phyloP scores from a whole-genome alignment of 2,797 vertebrate species.

The Parambassis ranga region DNA sequence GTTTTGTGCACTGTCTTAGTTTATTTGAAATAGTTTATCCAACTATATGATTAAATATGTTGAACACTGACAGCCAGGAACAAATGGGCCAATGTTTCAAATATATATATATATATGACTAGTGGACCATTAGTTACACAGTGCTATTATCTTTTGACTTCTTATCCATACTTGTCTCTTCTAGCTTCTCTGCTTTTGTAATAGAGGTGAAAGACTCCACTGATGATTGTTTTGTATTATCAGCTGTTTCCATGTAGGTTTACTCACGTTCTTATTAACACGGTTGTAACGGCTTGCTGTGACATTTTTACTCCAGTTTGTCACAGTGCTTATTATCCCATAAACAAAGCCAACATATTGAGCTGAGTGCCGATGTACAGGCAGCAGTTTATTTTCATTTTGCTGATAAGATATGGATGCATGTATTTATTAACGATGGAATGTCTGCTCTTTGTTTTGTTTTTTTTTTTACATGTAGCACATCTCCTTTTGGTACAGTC shows the following conservation, averaged over 20 bases:
- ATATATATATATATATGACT: constrained; percentile 20
- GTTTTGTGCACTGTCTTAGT: constrained; percentile 67
- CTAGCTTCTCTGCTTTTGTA: constrained; percentile 50
- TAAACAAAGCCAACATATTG: constrained; percentile 25
- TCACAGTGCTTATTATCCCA: constrained; percentile 20
- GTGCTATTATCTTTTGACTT: neutral
- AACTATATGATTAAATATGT: constrained; percentile 33
- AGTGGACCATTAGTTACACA: constrained; percentile 64
- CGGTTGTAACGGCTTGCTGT: constrained; percentile 48
- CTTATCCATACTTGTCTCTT: too few species aligned
- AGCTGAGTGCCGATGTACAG: constrained; percentile 33
- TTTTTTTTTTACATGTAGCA: constrained; percentile 45
- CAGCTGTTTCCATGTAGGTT: constrained; percentile 46
- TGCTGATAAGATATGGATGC: constrained; percentile 60
- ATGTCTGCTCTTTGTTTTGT: constrained; percentile 61
- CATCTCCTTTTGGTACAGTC: constrained; percentile 46
- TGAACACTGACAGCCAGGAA: constrained; percentile 58
- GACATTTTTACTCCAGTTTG: constrained; percentile 44
- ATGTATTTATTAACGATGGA: constrained; percentile 81
- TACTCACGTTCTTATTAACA: constrained; percentile 35
- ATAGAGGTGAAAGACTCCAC: constrained; percentile 9
- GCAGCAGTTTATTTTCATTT: constrained; percentile 46
- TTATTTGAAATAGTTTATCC: constrained; percentile 43
- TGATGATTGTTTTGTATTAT: constrained; percentile 57
- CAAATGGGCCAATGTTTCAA: constrained; percentile 62